These are phyloP conservation scores for Muscicapa comitata DNA, from an alignment of 2,797 vertebrate genomes.

Conservation along the genomic window DNA sequence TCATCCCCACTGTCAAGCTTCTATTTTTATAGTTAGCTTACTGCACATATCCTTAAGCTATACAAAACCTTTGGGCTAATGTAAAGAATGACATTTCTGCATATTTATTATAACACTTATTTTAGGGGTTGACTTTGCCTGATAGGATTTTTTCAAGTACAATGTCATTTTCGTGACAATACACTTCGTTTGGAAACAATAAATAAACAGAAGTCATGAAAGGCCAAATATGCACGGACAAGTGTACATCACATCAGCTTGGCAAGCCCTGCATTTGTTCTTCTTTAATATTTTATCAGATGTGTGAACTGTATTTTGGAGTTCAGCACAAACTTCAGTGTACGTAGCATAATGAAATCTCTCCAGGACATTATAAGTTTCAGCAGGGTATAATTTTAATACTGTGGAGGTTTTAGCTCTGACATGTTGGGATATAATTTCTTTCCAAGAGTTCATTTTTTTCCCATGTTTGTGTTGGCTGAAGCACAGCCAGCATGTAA, in stretches of 20 bases:
- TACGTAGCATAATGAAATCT: slow-evolving; percentile 35
- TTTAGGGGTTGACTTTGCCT: slow-evolving; percentile 77
- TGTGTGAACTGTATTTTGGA: not conserved
- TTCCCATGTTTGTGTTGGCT: not conserved
- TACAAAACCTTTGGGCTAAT: slow-evolving; percentile 83
- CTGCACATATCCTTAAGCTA: slow-evolving; percentile 79
- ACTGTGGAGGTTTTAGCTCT: not conserved
- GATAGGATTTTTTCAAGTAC: slow-evolving; percentile 72
- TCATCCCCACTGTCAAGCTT: slow-evolving; percentile 79
- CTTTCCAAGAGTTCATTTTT: not conserved
- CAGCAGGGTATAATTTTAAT: slow-evolving; percentile 23
- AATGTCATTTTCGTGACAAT: slow-evolving; percentile 72
- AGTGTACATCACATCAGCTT: slow-evolving; percentile 52
- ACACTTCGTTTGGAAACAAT: slow-evolving; percentile 52
- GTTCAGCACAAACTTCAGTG: slow-evolving; percentile 8
- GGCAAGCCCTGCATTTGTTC: slow-evolving; percentile 52
- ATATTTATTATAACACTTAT: slow-evolving; percentile 78
- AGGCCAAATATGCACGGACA: slow-evolving; percentile 69
- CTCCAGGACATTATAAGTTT: slow-evolving; percentile 31
- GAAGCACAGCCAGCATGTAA: not conserved
- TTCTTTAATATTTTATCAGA: slow-evolving; percentile 58
- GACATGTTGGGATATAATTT: not conserved
- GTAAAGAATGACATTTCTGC: slow-evolving; percentile 80
- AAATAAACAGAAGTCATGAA: slow-evolving; percentile 61
- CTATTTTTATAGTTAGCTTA: slow-evolving; percentile 82